A percentile compares a stretch with the other conserved stretches of the same genome.
Evolutionary conservation across 2,797 vertebrate genomes (phyloP).

Genomic region (Melanotaenia maccullochi): DNA sequence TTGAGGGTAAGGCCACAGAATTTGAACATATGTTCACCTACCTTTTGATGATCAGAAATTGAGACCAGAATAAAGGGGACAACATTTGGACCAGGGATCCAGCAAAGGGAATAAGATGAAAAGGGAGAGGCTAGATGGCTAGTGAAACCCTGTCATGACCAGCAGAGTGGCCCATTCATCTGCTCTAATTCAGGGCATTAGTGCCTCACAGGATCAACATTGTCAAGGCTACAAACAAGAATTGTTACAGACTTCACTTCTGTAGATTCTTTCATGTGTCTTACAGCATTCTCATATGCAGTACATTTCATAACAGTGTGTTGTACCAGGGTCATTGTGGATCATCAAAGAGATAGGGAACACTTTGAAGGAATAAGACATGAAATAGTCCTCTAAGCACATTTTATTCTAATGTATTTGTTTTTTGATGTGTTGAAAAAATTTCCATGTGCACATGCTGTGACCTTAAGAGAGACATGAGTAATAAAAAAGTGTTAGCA

Average conservation of each 20-base stretch:
- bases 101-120: conserved; percentile 95
- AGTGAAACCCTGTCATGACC: conserved; percentile 86
- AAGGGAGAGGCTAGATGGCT: conserved; percentile 88
- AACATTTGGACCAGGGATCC: conserved; percentile 85
- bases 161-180: conserved; percentile 86
- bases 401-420: conserved; percentile 40
- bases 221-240: conserved; percentile 83
- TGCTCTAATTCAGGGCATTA: conserved; percentile 88
- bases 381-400: conserved; percentile 17
- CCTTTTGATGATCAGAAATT: conserved; percentile 97
- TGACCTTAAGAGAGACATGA: conserved; percentile 61
- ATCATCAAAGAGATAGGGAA: conserved; percentile 54
- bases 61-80: conserved; percentile 88
- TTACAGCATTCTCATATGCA: conserved; percentile 67
- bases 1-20: conserved; percentile 79
- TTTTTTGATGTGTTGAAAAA: conserved; percentile 27
- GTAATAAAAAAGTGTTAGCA: conserved; percentile 76
- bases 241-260: conserved; percentile 74
- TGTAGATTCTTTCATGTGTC: conserved; percentile 75
- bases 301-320: conserved; percentile 60
- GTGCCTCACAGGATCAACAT: conserved; percentile 83
- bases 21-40: conserved; percentile 91
- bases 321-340: conserved; percentile 56
- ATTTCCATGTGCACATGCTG: conserved; percentile 29
- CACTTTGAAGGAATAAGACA: conserved; percentile 42